Evolutionary conservation across 2,888 invertebrate species (phyloP).

Genomic region (Sylvicola cinctus): DNA sequence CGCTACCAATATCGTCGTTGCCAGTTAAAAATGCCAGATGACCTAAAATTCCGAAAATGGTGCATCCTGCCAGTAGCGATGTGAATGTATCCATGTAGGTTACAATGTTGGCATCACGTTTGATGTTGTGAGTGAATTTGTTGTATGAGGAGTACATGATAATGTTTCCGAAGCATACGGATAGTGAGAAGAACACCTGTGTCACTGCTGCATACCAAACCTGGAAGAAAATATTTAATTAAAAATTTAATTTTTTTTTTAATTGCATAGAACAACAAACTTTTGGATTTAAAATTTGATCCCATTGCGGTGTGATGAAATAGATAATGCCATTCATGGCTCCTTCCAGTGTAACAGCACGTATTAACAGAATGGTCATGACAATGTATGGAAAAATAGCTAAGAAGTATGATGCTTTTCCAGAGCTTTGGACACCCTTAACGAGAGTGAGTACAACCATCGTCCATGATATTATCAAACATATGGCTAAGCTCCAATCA

Average conservation of each 20-base stretch:
- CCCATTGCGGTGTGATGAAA: slow-evolving; percentile 43
- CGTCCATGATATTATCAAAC: slow-evolving; percentile 29
- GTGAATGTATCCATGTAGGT: slow-evolving; percentile 33
- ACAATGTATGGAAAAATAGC: slow-evolving; percentile 51
- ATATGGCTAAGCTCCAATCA: slow-evolving; percentile 29
- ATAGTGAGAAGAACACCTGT: slow-evolving; percentile 41
- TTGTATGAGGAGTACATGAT: slow-evolving; percentile 42
- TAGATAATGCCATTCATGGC: slow-evolving; percentile 37
- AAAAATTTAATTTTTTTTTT: neutral
- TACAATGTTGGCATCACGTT: slow-evolving; percentile 33
- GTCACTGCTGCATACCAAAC: slow-evolving; percentile 44
- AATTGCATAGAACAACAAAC: slow-evolving; percentile 13
- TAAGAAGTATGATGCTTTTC: slow-evolving; percentile 52
- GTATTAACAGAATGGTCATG: slow-evolving; percentile 38
- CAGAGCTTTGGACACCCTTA: slow-evolving; percentile 39
- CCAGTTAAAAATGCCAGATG: slow-evolving; percentile 30
- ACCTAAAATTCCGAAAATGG: slow-evolving; percentile 34
- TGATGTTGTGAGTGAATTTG: slow-evolving; percentile 32
- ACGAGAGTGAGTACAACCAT: slow-evolving; percentile 28
- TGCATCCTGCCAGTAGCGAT: slow-evolving; percentile 32
- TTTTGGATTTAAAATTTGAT: slow-evolving; percentile 34
- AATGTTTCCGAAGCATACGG: slow-evolving; percentile 39
- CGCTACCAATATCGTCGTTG: slow-evolving; percentile 26
- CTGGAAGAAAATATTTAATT: slow-evolving; percentile 13
- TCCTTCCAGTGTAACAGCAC: slow-evolving; percentile 36